Evolutionary conservation across 2,888 invertebrate species (phyloP), one percentile per base, ranked within the genome.

Genomic region (Chromoteleia sp.): DNA sequence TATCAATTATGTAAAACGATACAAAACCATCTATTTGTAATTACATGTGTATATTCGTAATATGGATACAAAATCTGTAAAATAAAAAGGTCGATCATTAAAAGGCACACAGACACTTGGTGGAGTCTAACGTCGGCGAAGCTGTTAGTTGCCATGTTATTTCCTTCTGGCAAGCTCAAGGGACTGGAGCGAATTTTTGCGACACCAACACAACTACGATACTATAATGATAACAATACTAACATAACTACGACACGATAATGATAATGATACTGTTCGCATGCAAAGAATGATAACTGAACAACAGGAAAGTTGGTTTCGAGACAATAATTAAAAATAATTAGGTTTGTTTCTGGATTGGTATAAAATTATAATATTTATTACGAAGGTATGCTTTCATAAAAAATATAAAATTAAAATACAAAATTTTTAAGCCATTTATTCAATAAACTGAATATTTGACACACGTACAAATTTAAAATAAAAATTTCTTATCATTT

Each of bases 21-120:
- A 25, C 12, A 36, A 48, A 12, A 19, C n/a, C 25, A 39, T 12
- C 12, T 56, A 12, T 56, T 17, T n/a, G 5, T 25, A 3, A 12
- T 14, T 17, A 41, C 39, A 41, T 3, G 14, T 41, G 12, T 41
- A 41, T 14, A 3, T 14, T 14, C 7, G 12, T 14, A 14, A 41
- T 50, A 25, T 36, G 30, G 17, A 21, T 58, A 71, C 15, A 74
- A 74, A 65, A 74, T 74, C 63, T 74, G 74, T 43, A 74, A 74
- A 65, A 43, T 48, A 17, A 58, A 48, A 74, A 63, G 14, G 5
- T 54, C 6, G 21, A 33, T 63, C 30, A 65, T 73, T 54, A 73
- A 54, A 19, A 33, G 7, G 19, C 48, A 65, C 25, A 43, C 14
- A 43, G 19, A 63, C n/a, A 48, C 10, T 25, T 48, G 50, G 14